Base-by-base conservation (phyloP, 2,113 vertebrate genomes). In the Oenanthe oenanthe region DNA sequence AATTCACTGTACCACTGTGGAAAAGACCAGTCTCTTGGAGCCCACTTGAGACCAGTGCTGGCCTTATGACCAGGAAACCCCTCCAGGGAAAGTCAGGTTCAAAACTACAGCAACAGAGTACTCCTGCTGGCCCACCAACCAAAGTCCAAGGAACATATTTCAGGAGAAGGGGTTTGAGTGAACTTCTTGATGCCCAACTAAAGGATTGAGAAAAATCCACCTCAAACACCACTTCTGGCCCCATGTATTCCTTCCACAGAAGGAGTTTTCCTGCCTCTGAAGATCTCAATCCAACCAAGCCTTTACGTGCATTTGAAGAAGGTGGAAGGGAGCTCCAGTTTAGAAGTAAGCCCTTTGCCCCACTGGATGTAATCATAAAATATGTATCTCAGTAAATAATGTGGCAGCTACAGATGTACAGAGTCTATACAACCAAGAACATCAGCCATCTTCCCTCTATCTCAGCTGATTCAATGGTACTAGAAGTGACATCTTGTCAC, bases 351-450 rank as follows among this genome's bases (percentile, higher is more conserved):
- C 12, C 57, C 50, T 72, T 24, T 25, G 22, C 6, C 8, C 29
- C 45, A 45, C 0, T 2, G 3, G 21, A 43, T 18, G 12, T 1
- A 15, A 65, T 13, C 0, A 1, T 36, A 42, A 58, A 75, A 75
- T 9, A 66, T 8, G 0, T 3, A 9, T 17, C 54, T 38, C 0
- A 0, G 32, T 48, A 60, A 66, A 38, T 17, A 58, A 20, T 0
- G 7, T 1, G 1, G 26, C 67, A 68, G 28, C 58, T 42, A 36
- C 15, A n/a, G 22, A 45, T 14, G 38, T 40, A 66, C 28, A 66
- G 1, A 0, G 38, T 38, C 36, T 32, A 58, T 13, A 65, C 1
- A 0, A 20, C n/a, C 26, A 5, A 32, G 32, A 17, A n/a, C 6
- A 54, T n/a, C 29, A 20, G 45, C 6, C 62, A 67, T 3, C 48